Evolutionary conservation across 2,113 vertebrate species (phyloP), one percentile per base, ranked within the genome.

Genomic region (Rhinichthys klamathensis): DNA sequence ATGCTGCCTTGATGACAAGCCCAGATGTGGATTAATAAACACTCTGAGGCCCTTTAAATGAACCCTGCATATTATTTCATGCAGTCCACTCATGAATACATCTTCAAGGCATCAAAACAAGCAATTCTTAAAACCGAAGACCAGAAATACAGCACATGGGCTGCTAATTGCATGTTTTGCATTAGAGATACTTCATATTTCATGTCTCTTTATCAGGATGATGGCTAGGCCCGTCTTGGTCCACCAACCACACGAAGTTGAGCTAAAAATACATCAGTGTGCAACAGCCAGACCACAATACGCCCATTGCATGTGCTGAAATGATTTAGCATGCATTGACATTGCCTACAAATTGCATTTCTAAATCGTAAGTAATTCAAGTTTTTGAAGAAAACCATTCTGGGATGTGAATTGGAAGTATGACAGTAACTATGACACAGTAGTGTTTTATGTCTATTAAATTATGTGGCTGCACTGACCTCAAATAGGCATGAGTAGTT

Each of bases 131-230:
- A 85, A 81, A 84, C 49, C 41, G 80, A 88, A 86, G 74, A 86
- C 90, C 58, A 72, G 87, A 84, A 89, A 88, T 54, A 82, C 84
- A 86, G 74, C 38, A 32, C 72, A 56, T 72, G 82, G 79, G 58
- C 82, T 85, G 6, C 78, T 83, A 80, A 84, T 38, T 82, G 86
- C 69, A 87, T 93, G 92, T 88, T 92, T 93, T 51, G 16, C 83
- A 92, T 94, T 93, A 92, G 80, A 89, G 72, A 88, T 90, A 91
- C 91, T 90, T 91, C 86, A 90, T 91, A 90, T 92, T 92, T 93
- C 90, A 91, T 91, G 90, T 92, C 87, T 89, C 91, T 95, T 93
- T 93, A 92, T 92, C 91, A 92, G 84, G 88, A 92, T 87, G 90
- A 93, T 90, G 89, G 91, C 88, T 87, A 87, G 80, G 70, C 86